Evolutionary conservation across 2,888 invertebrate genomes (phyloP), one percentile per base, ranked within the genome.

Genomic region (Hylaea fasciaria): DNA sequence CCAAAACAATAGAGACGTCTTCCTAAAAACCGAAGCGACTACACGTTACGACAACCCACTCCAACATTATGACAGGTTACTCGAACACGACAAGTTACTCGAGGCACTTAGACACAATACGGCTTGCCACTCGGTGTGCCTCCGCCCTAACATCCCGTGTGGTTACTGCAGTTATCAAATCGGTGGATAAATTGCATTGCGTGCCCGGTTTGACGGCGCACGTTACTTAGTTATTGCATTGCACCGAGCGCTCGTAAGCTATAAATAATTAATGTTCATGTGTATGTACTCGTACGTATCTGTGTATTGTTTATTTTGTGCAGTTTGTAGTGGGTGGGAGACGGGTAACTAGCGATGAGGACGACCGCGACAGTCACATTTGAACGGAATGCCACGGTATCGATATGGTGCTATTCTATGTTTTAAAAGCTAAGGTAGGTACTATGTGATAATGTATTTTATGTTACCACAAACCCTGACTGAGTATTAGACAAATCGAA

Each of bases 131-230:
- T 8, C 45, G 7, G 49, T 71, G 66, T 73, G 65, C 53, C 64
- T 41, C 65, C 50, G 35, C 53, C 65, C 62, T 64, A 52, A 44
- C 43, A n/a, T 43, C 46, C 48, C 63, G 67, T 73, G 65, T 65
- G 62, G 66, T 75, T 71, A 78, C 66, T 77, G 81, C 80, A 82
- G 80, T 81, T 80, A 82, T 83, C 82, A 83, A 83, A 82, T 73
- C 69, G 61, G 43, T 74, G 76, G 74, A 81, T 73, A 77, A 77
- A 80, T 80, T 70, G 76, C 76, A 66, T 84, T 68, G 83, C 82
- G 80, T 84, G 84, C 74, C 70, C 72, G 69, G 69, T 77, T 72
- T 73, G 80, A 82, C 80, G 74, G 72, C 69, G 66, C 63, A 61
- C 72, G 66, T 67, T 67, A 66, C 68, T 66, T 65, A 64, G 64